Conservation (phyloP, 2,797 vertebrate genomes). For the Gorsachius magnificus region DNA sequence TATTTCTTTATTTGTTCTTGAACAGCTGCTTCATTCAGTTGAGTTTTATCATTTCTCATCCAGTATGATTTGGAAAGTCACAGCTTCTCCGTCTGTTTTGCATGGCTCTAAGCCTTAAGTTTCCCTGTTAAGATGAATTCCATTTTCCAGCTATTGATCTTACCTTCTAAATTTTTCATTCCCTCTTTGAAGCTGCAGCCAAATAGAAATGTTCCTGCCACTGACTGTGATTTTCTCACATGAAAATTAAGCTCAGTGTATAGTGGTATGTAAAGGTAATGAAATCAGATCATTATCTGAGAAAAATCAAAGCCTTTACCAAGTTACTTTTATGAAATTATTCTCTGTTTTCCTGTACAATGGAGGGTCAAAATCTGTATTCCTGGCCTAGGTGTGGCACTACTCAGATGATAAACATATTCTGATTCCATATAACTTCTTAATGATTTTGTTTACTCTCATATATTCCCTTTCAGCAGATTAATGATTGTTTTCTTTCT, state of each 20-base stretch:
- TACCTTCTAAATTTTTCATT: conserved; percentile 42
- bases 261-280: neutral
- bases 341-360: neutral
- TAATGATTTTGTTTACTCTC: conserved; percentile 41
- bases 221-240: conserved; percentile 28
- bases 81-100: neutral
- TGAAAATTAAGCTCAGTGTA: conserved; percentile 25
- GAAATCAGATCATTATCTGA: conserved; percentile 4
- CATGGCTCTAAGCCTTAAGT: neutral
- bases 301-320: conserved; percentile 15
- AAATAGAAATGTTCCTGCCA: conserved; percentile 38
- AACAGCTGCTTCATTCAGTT: neutral
- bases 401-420: neutral
- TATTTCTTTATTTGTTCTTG: neutral
- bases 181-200: conserved; percentile 42
- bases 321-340: neutral
- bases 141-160: conserved; percentile 45
- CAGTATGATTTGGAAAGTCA: neutral
- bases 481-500: conserved; percentile 36
- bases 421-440: neutral
- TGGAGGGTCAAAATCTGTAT: neutral
- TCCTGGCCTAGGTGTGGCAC: neutral
- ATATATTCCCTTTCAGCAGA: neutral
- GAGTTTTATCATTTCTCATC: neutral
- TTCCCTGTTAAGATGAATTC: conserved; percentile 17